A percentile compares a stretch with the other conserved stretches of the same genome.
Conservation (phyloP, 2,888 invertebrate species). For the Matsumyia berberina region DNA sequence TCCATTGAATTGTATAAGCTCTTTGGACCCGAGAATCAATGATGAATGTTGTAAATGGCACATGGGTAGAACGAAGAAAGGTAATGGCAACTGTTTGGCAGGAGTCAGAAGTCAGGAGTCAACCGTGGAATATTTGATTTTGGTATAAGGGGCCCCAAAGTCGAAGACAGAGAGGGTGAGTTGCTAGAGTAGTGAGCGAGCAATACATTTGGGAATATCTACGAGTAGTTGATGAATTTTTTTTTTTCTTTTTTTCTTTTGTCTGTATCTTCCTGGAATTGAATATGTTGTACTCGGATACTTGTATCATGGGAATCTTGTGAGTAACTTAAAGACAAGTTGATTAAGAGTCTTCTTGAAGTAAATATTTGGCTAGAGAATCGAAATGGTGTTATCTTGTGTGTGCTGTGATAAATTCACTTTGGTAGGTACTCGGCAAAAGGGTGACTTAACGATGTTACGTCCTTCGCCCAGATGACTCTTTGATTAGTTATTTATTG, state of each 20-base stretch:
- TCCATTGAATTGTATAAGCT: conserved; percentile 74
- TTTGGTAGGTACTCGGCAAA: conserved; percentile 40
- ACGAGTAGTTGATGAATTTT: conserved; percentile 47
- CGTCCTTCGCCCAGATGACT: conserved; percentile 17
- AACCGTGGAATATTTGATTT: conserved; percentile 73
- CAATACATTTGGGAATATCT: conserved; percentile 66
- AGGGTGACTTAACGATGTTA: conserved; percentile 34
- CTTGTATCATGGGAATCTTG: conserved; percentile 52
- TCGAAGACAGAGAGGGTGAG: conserved; percentile 1
- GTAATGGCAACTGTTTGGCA: conserved; percentile 53
- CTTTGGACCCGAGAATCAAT: conserved; percentile 68
- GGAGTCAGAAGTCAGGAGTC: conserved; percentile 47
- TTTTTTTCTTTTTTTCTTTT: conserved; percentile 25
- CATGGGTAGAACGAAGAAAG: conserved; percentile 29
- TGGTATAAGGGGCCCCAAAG: conserved; percentile 35
- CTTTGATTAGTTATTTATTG: conserved; percentile 55
- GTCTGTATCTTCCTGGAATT: conserved; percentile 26
- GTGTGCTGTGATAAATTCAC: conserved; percentile 47
- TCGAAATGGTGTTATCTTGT: conserved; percentile 19
- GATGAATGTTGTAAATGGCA: conserved; percentile 63
- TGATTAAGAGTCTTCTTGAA: conserved; percentile 48
- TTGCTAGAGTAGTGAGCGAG: conserved; percentile 5
- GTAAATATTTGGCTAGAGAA: conserved; percentile 28
- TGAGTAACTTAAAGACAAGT: conserved; percentile 61
- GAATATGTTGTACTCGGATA: conserved; percentile 37